Conservation (phyloP, 2,888 invertebrate genomes). For the Chymomyza caudatula region DNA sequence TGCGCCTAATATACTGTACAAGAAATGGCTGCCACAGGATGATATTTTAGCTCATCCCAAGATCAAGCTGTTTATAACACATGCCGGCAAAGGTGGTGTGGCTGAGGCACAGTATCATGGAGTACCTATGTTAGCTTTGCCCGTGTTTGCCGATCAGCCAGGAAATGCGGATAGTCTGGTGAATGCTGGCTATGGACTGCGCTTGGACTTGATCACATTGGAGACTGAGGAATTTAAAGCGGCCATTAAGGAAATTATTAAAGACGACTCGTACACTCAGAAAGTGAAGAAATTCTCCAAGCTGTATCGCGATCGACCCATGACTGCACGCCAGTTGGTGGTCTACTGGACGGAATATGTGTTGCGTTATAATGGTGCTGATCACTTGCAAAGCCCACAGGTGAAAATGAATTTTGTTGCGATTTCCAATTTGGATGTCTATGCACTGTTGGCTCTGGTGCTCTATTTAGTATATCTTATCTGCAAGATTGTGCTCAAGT, state of each 20-base stretch:
- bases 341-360: constrained; percentile 82
- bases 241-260: constrained; percentile 61
- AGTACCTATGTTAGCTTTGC: constrained; percentile 79
- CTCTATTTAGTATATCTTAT: constrained; percentile 31
- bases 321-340: constrained; percentile 79
- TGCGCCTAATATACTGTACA: constrained; percentile 77
- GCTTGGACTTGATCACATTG: constrained; percentile 48
- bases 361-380: constrained; percentile 80
- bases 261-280: constrained; percentile 58
- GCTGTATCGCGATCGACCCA: constrained; percentile 80
- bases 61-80: constrained; percentile 82
- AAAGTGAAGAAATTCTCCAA: constrained; percentile 77
- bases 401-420: constrained; percentile 78
- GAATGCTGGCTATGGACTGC: constrained; percentile 63
- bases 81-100: constrained; percentile 83
- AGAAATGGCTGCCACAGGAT: constrained; percentile 85
- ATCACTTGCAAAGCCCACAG: constrained; percentile 80
- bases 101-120: constrained; percentile 82
- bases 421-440: constrained; percentile 79
- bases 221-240: constrained; percentile 42
- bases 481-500: constrained; percentile 38
- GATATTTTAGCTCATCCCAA: constrained; percentile 83
- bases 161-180: constrained; percentile 64
- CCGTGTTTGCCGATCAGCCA: constrained; percentile 74
- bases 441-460: constrained; percentile 38